Percentiles rank a stretch among this genome's conserved stretches.
Conservation (phyloP, 1,140 invertebrate genomes). For the Campodea augens region DNA sequence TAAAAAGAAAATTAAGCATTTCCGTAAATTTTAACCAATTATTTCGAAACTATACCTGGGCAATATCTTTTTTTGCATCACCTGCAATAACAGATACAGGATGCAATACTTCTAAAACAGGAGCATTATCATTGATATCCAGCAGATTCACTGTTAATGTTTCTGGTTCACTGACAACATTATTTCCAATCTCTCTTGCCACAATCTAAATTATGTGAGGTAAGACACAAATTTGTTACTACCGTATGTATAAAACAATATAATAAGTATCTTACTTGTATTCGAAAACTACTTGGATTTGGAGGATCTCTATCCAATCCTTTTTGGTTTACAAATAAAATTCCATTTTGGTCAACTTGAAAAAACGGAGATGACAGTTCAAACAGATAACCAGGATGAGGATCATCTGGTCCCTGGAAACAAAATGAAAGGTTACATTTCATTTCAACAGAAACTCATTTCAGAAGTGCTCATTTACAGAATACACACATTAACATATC, state of each 20-base stretch:
- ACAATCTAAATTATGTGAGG: slow-evolving; percentile 33
- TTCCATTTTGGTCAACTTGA: slow-evolving; percentile 47
- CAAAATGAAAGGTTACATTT: no score
- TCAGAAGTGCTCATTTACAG: no score
- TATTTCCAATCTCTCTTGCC: slow-evolving; percentile 52
- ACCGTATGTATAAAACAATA: slow-evolving; percentile 5
- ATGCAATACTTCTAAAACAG: slow-evolving; percentile 48
- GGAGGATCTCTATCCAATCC: slow-evolving; percentile 71
- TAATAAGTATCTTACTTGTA: slow-evolving; percentile 34
- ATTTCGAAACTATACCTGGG: slow-evolving; percentile 31
- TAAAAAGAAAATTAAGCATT: slow-evolving; percentile 1
- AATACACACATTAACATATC: no score
- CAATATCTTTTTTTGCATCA: slow-evolving; percentile 49
- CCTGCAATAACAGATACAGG: slow-evolving; percentile 63
- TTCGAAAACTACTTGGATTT: slow-evolving; percentile 59
- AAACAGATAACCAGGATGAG: slow-evolving; percentile 52
- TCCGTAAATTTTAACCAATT: slow-evolving; percentile 6
- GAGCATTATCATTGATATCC: slow-evolving; percentile 71
- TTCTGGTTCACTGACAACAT: slow-evolving; percentile 56
- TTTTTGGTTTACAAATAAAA: slow-evolving; percentile 58
- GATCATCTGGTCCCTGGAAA: slow-evolving; percentile 38
- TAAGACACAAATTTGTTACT: slow-evolving; percentile 5
- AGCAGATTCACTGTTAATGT: slow-evolving; percentile 54
- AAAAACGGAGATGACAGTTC: slow-evolving; percentile 72
- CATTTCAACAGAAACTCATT: no score